Evolutionary conservation across 1,140 invertebrate genomes (phyloP), one percentile per base, ranked within the genome.

Genomic region (Drosophila bocki): DNA sequence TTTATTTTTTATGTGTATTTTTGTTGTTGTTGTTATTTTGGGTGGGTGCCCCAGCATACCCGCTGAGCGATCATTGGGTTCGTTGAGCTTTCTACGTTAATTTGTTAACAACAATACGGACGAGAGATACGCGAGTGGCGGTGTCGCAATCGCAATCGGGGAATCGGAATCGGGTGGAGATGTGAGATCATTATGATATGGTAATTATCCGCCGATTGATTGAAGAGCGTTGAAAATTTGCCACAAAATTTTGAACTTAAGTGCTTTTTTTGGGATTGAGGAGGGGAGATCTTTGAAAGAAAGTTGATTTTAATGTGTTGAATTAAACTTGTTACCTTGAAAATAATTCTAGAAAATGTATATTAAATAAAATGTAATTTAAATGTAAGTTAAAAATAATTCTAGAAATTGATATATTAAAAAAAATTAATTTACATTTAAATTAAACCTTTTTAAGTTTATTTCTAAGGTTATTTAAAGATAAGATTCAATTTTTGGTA

Each of bases 1-100:
- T 47, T 71, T 44, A 35, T 71, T 71, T 48, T 45, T 37, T 33
- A 42, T 62, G 45, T 39, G 22, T 54, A 15, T 26, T 69, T 59
- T 58, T 58, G 22, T 29, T 50, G 45, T 76, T 58, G 26, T 29
- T 50, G 50, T 76, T 68, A 54, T 78, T 78, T 78, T 78, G 65
- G 68, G 76, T 79, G 77, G 76, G 77, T 87, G 83, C 79, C 67
- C 11, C 35, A 39, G 83, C 74, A 68, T 68, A 78, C 84, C 85
- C 84, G 85, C 85, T 88, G 84, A 37, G 84, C 57, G 61, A 37
- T 64, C 61, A 64, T 80, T 63, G 63, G 60, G 85, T 88, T 88
- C 85, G 85, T 90, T 88, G 85, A 87, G 85, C 85, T 88, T 90
- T 88, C 85, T 85, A 88, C 85, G 85, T 82, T 88, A 88, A 88